These are phyloP conservation scores for Rhagologus leucostigma DNA, from an alignment of 2,113 vertebrate species.

Conservation along the genomic window DNA sequence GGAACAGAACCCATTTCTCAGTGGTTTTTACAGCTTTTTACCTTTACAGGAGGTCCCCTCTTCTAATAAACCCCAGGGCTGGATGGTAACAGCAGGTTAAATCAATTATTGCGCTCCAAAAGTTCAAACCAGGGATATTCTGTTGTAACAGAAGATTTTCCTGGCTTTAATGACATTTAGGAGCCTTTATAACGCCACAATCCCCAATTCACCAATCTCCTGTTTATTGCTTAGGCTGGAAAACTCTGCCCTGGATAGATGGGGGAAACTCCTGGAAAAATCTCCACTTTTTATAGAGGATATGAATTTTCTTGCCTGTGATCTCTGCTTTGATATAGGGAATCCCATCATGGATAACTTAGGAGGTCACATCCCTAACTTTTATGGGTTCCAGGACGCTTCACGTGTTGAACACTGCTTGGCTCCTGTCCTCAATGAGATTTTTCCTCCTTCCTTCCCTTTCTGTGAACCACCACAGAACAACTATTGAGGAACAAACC, in stretches of 20 bases:
- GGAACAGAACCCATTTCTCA: not conserved
- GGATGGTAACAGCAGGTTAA: not conserved
- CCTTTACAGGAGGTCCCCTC: not conserved
- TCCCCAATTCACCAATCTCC: not conserved
- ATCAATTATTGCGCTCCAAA: not conserved
- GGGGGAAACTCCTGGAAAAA: not conserved
- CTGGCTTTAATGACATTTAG: not conserved
- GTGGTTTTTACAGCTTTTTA: not conserved
- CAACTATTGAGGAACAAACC: not conserved
- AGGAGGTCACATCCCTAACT: not conserved
- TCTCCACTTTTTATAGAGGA: not conserved
- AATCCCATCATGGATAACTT: constrained; percentile 1
- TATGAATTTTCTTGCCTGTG: not conserved
- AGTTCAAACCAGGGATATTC: not conserved
- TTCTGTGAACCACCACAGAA: not conserved
- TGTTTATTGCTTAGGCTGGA: not conserved
- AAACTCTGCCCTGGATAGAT: not conserved
- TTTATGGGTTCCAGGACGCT: not conserved
- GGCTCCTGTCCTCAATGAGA: not conserved
- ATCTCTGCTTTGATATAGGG: constrained; percentile 33
- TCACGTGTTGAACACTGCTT: not conserved
- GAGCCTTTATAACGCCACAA: not conserved
- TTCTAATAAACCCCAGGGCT: not conserved
- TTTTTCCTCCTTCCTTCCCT: not conserved
- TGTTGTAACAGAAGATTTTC: not conserved